Conservation (phyloP, 2,888 invertebrate genomes). For the Ferdinandea cuprea region DNA sequence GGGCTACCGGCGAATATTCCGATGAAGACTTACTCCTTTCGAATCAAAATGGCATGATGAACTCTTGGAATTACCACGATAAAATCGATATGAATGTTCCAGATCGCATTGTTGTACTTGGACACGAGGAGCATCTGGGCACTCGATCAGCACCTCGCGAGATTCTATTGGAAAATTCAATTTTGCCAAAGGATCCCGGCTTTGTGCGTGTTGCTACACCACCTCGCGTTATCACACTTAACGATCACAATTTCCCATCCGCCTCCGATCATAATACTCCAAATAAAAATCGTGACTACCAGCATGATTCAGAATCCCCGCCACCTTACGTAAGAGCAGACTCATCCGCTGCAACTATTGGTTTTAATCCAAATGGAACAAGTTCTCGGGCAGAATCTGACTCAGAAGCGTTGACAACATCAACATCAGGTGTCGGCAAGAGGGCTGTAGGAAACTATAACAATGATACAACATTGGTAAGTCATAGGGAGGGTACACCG, state of each 20-base stretch:
- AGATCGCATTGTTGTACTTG: conserved; percentile 94
- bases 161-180: conserved; percentile 92
- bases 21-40: conserved; percentile 86
- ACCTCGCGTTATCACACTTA: conserved; percentile 93
- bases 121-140: conserved; percentile 87
- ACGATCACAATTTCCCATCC: conserved; percentile 92
- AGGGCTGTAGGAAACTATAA: conserved; percentile 77
- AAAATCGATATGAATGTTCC: conserved; percentile 96
- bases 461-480: conserved; percentile 78
- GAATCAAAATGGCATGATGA: conserved; percentile 85
- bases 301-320: conserved; percentile 77
- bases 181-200: conserved; percentile 88
- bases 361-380: conserved; percentile 79
- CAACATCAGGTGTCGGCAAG: conserved; percentile 78
- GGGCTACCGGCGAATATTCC: conserved; percentile 88
- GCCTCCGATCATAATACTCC: conserved; percentile 84
- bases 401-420: conserved; percentile 78
- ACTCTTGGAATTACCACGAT: conserved; percentile 88
- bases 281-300: conserved; percentile 76
- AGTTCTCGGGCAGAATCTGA: conserved; percentile 80
- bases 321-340: conserved; percentile 80
- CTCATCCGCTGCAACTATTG: conserved; percentile 77
- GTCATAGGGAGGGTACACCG: conserved; percentile 87
- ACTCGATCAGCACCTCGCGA: conserved; percentile 94
- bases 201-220: conserved; percentile 94